Evolutionary conservation across 2,888 invertebrate genomes (phyloP).

Genomic region (Agonopterix alstromeriana): DNA sequence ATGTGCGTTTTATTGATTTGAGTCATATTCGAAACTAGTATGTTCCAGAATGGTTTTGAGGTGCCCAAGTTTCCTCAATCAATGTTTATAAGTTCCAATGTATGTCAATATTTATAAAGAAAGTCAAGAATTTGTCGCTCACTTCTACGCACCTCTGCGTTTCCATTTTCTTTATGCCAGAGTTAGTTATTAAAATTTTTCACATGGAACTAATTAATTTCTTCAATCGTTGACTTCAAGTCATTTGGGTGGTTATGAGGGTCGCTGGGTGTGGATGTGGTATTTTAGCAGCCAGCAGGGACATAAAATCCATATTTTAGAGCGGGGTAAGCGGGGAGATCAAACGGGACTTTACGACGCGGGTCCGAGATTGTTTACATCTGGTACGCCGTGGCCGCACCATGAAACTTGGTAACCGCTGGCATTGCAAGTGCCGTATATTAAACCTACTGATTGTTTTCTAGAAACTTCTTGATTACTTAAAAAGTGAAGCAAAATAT

Average conservation of each 20-base stretch:
- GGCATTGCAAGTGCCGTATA: slow-evolving; percentile 42
- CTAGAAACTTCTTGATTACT: slow-evolving; percentile 11
- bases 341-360: slow-evolving; percentile 72
- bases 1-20: slow-evolving; percentile 26
- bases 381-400: slow-evolving; percentile 65
- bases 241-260: slow-evolving; percentile 46
- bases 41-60: neutral
- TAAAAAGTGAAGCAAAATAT: too few species aligned
- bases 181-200: neutral
- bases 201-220: slow-evolving; percentile 7
- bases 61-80: too few species aligned
- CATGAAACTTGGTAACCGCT: slow-evolving; percentile 68
- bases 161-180: too few species aligned
- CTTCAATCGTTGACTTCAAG: slow-evolving; percentile 16
- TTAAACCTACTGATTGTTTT: slow-evolving; percentile 34
- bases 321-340: slow-evolving; percentile 54
- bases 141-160: too few species aligned
- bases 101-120: too few species aligned
- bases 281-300: slow-evolving; percentile 64
- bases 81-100: too few species aligned
- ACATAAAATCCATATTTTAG: slow-evolving; percentile 75
- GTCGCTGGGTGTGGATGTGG: slow-evolving; percentile 58
- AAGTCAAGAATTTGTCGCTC: too few species aligned
- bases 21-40: neutral
- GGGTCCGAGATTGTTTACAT: slow-evolving; percentile 73